Percentiles rank a stretch among this genome's conserved stretches.
These are phyloP conservation scores for Scaptodrosophila lebanonensis DNA, from an alignment of 1,140 invertebrate genomes.

Conservation along the genomic window DNA sequence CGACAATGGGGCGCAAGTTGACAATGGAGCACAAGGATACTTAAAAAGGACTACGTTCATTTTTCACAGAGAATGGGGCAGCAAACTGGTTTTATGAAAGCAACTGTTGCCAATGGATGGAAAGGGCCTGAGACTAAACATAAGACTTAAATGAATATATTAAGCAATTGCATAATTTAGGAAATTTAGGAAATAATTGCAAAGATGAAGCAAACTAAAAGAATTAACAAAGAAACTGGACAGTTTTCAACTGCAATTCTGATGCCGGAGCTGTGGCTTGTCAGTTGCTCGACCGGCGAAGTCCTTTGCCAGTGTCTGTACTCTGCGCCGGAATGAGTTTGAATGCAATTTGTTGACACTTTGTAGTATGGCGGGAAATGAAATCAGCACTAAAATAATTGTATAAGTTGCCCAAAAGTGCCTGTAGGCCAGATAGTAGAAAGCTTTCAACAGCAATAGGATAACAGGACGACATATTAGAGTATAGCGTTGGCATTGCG, in stretches of 20 bases:
- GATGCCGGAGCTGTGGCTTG: conserved; percentile 5
- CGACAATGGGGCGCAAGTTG: conserved; percentile 7
- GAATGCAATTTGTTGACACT: conserved; percentile 24
- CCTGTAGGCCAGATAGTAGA: conserved; percentile 31
- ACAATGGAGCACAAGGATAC: conserved; percentile 25
- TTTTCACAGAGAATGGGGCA: conserved; percentile 30
- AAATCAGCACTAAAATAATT: conserved; percentile 66
- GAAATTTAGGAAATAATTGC: conserved; percentile 26
- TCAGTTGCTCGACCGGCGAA: conserved; percentile 9
- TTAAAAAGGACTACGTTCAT: conserved; percentile 37
- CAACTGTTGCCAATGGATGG: conserved; percentile 16
- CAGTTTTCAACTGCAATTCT: conserved; percentile 41
- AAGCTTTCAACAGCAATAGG: too few species aligned
- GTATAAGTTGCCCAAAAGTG: conserved; percentile 52
- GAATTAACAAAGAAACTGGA: conserved; percentile 51
- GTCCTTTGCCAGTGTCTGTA: conserved; percentile 25
- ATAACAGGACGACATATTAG: too few species aligned
- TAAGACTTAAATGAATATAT: conserved; percentile 40
- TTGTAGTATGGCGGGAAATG: conserved; percentile 34
- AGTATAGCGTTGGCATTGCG: too few species aligned
- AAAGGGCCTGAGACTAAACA: neutral
- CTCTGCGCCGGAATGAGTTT: conserved; percentile 34
- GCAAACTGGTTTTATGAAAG: conserved; percentile 31
- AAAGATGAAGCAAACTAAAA: conserved; percentile 19
- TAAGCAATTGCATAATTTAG: conserved; percentile 19